phyloP scores from a whole-genome alignment of 1,140 invertebrate species.

The Ceratitis capitata region DNA sequence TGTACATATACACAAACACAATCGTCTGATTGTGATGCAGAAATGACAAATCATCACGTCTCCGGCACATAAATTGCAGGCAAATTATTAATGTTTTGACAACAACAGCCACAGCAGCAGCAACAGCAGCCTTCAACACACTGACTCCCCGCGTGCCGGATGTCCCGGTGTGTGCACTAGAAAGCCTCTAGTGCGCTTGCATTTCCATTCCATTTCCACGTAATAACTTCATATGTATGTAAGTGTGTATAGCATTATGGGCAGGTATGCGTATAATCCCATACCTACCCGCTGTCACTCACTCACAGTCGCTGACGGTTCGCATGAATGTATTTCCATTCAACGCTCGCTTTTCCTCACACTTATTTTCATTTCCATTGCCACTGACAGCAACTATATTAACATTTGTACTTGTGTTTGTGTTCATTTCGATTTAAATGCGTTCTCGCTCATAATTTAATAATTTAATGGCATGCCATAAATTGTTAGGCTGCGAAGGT shows the following conservation, averaged over 20 bases:
- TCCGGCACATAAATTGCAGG: constrained; percentile 3
- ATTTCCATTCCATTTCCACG: constrained; percentile 7
- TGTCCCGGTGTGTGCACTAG: neutral
- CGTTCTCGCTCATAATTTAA: constrained; percentile 21
- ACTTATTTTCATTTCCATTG: neutral
- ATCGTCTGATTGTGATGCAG: neutral
- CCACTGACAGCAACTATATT: neutral
- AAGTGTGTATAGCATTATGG: neutral
- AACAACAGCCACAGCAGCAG: neutral
- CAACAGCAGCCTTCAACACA: neutral
- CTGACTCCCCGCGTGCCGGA: neutral
- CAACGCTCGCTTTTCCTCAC: neutral
- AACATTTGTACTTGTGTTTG: too few relatives aligned
- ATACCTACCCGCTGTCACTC: constrained; percentile 7
- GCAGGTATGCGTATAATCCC: neutral
- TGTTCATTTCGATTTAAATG: neutral
- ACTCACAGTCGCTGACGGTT: neutral
- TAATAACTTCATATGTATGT: neutral
- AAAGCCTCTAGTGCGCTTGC: neutral
- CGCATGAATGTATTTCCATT: neutral
- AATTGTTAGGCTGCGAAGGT: constrained; percentile 1
- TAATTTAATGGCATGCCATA: constrained; percentile 15
- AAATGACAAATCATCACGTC: constrained; percentile 34
- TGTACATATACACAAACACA: neutral
- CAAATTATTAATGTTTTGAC: constrained; percentile 38